Evolutionary conservation across 2,113 vertebrate genomes (phyloP).

Genomic region (Pygoscelis antarcticus): DNA sequence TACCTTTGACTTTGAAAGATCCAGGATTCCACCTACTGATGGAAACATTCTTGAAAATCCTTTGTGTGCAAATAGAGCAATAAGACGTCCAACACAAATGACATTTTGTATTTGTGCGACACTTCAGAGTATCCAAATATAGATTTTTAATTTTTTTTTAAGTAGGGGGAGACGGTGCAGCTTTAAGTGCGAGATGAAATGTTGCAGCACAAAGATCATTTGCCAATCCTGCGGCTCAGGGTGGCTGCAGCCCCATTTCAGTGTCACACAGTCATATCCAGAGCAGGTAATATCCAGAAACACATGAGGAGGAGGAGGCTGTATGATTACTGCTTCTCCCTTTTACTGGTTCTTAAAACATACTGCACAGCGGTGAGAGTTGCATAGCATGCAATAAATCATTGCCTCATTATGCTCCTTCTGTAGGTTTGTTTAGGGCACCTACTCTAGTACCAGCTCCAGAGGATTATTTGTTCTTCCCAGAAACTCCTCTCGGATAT

Average conservation of each 20-base stretch:
- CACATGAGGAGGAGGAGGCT: background rate
- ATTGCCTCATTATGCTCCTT: constrained; percentile 57
- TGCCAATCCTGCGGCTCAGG: background rate
- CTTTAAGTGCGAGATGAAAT: rapidly evolving
- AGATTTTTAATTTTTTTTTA: background rate
- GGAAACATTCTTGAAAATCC: background rate
- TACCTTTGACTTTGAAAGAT: background rate
- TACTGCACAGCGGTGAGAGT: background rate
- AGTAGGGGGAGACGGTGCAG: background rate
- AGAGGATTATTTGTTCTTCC: constrained; percentile 19
- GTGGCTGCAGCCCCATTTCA: background rate
- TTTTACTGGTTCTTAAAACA: constrained; percentile 5
- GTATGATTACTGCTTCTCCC: constrained; percentile 9
- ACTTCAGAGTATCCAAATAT: background rate
- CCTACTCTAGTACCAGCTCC: background rate
- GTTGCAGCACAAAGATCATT: background rate
- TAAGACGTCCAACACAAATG: rapidly evolving
- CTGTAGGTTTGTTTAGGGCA: constrained; percentile 52
- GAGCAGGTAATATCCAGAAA: constrained; percentile 18
- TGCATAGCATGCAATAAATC: constrained; percentile 30
- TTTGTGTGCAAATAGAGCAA: background rate
- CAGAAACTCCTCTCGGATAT: background rate
- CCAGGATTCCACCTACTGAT: background rate
- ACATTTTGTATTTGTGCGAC: background rate
- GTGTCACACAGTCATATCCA: background rate